These are phyloP conservation scores for Patella depressa DNA, from an alignment of 2,888 invertebrate species.

Conservation along the genomic window DNA sequence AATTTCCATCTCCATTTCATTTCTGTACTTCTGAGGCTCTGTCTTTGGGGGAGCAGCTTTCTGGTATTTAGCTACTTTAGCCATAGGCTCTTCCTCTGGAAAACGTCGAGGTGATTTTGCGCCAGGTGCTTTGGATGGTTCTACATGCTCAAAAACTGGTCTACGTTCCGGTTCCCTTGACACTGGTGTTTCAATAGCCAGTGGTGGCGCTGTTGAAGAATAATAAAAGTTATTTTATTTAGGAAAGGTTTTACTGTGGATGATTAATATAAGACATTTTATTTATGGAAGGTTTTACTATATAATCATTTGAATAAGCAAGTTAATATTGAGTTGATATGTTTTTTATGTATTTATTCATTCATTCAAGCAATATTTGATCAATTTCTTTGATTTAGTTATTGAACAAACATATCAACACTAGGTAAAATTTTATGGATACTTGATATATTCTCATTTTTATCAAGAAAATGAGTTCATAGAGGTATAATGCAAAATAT, in stretches of 20 bases:
- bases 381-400: too few species aligned
- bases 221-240: not conserved
- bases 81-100: conserved; percentile 46
- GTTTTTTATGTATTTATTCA: too few species aligned
- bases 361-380: too few species aligned
- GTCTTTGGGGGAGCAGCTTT: conserved; percentile 26
- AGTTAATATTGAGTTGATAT: too few species aligned
- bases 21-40: conserved; percentile 47
- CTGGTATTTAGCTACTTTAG: conserved; percentile 55
- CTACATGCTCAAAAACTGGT: conserved; percentile 52
- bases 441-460: too few species aligned
- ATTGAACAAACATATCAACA: too few species aligned
- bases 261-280: not conserved
- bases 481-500: too few species aligned
- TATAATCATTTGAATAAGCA: too few species aligned
- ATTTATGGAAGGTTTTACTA: not conserved
- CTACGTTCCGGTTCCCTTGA: conserved; percentile 46
- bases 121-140: conserved; percentile 49
- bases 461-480: too few species aligned
- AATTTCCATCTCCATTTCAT: conserved; percentile 56
- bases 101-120: conserved; percentile 41
- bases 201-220: conserved; percentile 17
- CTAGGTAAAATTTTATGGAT: too few species aligned
- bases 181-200: conserved; percentile 29
- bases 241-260: not conserved